Conservation (phyloP, 2,888 invertebrate species). For the Meiosimyza platycephala region DNA sequence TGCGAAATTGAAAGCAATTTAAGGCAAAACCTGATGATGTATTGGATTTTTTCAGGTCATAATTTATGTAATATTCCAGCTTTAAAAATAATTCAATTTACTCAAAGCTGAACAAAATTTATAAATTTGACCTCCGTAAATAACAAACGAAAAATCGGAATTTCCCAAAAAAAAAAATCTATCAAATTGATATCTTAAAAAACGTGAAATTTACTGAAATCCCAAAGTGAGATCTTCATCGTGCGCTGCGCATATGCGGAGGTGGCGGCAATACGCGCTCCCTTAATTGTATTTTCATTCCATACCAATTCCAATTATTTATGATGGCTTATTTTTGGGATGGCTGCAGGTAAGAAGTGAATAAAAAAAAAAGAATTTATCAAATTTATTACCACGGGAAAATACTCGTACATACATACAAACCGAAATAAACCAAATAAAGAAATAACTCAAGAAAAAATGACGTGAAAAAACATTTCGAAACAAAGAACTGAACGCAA, state of each 20-base stretch:
- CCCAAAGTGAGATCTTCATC: slow-evolving; percentile 20
- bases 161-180: no score
- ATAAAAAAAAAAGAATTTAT: slow-evolving; percentile 33
- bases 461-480: slow-evolving; percentile 23
- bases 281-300: slow-evolving; percentile 10
- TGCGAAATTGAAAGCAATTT: no score
- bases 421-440: slow-evolving; percentile 49
- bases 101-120: no score
- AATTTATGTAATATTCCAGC: no score
- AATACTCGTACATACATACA: slow-evolving; percentile 30
- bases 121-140: no score
- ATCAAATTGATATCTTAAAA: no score
- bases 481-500: slow-evolving; percentile 8
- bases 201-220: no score
- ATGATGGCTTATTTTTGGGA: not conserved
- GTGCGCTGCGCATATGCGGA: not conserved
- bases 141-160: no score
- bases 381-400: slow-evolving; percentile 42
- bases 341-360: not conserved
- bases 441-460: slow-evolving; percentile 59
- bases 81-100: no score
- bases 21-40: no score
- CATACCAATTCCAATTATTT: not conserved
- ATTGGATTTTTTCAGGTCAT: no score
- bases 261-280: slow-evolving; percentile 4